Evolutionary conservation across 2,888 invertebrate species (phyloP), one percentile per base, ranked within the genome.

Genomic region (Hypomecis punctinalis): DNA sequence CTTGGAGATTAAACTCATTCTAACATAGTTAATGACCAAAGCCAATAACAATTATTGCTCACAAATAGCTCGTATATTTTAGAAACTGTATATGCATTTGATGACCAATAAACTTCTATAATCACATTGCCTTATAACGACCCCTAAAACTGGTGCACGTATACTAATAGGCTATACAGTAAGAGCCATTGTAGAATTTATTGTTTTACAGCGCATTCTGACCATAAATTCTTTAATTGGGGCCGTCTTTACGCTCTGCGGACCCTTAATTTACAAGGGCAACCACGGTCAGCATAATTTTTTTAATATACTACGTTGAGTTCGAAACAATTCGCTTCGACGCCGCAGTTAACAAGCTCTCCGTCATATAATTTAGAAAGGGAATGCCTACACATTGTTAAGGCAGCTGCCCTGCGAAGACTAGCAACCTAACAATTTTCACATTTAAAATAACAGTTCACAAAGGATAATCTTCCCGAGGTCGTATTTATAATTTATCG

Each of bases 161-260:
- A 65, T 89, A 91, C 90, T 90, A 90, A 90, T 88, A 88, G 84
- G 84, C 79, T 78, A 80, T 79, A 83, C 82, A 83, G 86, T 84
- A 84, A 85, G 84, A 81, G 82, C 84, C 78, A 87, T 90, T 89
- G 84, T 85, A 84, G 81, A 83, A 91, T 92, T 93, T 91, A 92
- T 92, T 90, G 88, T 90, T 92, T 91, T 91, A 92, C 83, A 85
- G 82, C 90, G 83, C 83, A 85, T 87, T 85, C 83, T 78, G 85
- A 83, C 87, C 83, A 90, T 93, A 93, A 90, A 90, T 84, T 89
- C 82, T 85, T 89, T 92, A 91, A 92, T 91, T 93, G 90, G 90
- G 57, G 35, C 70, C 66, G 63, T 67, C 85, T 89, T 89, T 88
- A 86, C 86, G 88, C 84, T 86, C 84, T 80, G 76, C 84, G 78